Percentiles rank a stretch among this genome's conserved stretches.
Evolutionary conservation across 2,888 invertebrate genomes (phyloP).

Genomic region (Pycnomerus fuliginosus): DNA sequence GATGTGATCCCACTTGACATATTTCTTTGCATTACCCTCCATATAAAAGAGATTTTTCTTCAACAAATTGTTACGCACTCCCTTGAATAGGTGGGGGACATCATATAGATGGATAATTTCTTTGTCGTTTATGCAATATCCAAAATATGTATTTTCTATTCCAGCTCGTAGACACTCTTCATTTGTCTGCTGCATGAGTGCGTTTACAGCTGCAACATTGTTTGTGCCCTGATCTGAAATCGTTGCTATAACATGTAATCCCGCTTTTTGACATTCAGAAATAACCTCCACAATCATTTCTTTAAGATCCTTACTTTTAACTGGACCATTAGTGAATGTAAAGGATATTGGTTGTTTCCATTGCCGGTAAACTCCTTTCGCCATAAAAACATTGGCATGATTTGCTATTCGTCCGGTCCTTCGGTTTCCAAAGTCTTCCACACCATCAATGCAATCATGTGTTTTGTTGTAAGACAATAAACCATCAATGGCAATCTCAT

Average conservation of each 20-base stretch:
- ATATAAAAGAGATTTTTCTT: background rate
- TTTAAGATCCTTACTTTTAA: background rate
- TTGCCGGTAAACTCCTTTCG: slow-evolving; percentile 1
- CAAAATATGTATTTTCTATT: background rate
- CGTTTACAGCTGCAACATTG: background rate
- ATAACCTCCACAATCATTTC: background rate
- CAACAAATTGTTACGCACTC: background rate
- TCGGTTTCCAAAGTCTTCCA: background rate
- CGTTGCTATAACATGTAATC: background rate
- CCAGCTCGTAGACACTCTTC: background rate
- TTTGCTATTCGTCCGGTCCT: background rate
- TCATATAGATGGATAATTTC: background rate
- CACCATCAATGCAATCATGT: background rate
- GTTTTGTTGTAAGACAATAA: background rate
- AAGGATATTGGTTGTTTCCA: slow-evolving; percentile 5
- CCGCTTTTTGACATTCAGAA: background rate
- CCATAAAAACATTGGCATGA: slow-evolving; percentile 4
- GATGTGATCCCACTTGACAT: background rate
- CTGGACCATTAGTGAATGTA: slow-evolving; percentile 2
- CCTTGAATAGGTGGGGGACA: background rate
- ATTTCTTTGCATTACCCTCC: background rate
- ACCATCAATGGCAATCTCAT: background rate
- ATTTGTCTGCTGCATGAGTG: background rate
- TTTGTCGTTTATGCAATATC: background rate
- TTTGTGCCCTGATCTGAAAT: background rate